Conservation (phyloP, 2,797 vertebrate species). For the Leptatherina wallacei region DNA sequence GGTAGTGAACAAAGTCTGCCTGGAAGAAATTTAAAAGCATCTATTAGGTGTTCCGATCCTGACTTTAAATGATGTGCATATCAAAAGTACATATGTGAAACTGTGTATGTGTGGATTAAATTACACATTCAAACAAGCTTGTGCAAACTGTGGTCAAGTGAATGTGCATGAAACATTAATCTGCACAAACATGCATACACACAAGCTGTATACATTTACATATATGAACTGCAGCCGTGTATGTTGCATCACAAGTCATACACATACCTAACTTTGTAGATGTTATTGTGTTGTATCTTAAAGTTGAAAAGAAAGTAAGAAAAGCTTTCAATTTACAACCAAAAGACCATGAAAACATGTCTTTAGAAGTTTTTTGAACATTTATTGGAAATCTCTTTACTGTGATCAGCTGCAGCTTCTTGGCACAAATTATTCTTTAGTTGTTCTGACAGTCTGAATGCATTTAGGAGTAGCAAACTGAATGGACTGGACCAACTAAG, state of each 20-base stretch:
- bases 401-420: not conserved
- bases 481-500: not conserved
- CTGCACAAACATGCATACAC: constrained; percentile 6
- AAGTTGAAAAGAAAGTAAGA: not conserved
- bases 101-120: constrained; percentile 8
- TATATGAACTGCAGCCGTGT: not conserved
- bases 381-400: not conserved
- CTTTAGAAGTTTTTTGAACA: not conserved
- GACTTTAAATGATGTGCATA: constrained; percentile 38
- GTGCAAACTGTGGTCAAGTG: constrained; percentile 6
- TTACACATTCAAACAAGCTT: not conserved
- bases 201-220: not conserved
- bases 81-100: constrained; percentile 28
- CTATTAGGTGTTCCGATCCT: constrained; percentile 36
- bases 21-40: constrained; percentile 45
- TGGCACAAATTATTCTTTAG: not conserved
- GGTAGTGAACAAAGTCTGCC: constrained; percentile 31
- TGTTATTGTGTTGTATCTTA: not conserved
- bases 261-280: not conserved
- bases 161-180: not conserved
- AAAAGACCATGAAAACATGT: not conserved
- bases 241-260: not conserved
- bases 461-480: not conserved
- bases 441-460: not conserved
- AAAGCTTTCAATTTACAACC: not conserved